These are phyloP conservation scores for Scaptomyza reducta DNA, from an alignment of 2,888 invertebrate species.

Conservation along the genomic window DNA sequence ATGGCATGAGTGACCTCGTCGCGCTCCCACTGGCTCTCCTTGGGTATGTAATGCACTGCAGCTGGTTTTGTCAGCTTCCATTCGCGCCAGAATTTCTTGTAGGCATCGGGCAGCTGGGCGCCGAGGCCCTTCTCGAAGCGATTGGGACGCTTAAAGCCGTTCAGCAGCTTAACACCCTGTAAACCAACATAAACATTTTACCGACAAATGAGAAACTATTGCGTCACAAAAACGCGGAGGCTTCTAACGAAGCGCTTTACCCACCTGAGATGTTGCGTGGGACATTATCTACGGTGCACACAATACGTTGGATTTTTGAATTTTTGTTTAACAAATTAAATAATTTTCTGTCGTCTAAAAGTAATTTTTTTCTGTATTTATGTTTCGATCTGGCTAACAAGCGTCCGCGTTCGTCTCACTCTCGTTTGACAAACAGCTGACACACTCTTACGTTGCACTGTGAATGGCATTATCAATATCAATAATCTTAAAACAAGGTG, in stretches of 20 bases:
- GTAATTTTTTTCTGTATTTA: constrained; percentile 19
- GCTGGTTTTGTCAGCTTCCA: constrained; percentile 89
- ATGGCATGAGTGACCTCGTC: constrained; percentile 90
- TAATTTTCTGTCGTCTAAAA: constrained; percentile 3
- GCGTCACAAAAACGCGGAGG: constrained; percentile 75
- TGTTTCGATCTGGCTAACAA: constrained; percentile 43
- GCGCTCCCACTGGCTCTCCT: constrained; percentile 89
- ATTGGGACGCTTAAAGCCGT: constrained; percentile 85
- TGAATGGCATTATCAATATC: constrained; percentile 22
- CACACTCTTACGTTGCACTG: constrained; percentile 8
- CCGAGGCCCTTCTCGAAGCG: constrained; percentile 89
- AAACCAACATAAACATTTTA: constrained; percentile 1
- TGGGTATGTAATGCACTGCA: constrained; percentile 89
- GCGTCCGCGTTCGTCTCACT: constrained; percentile 41
- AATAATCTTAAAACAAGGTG: constrained; percentile 7
- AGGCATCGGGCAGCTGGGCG: constrained; percentile 90
- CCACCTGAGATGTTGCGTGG: constrained; percentile 82
- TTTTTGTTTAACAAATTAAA: constrained; percentile 9
- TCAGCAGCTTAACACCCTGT: constrained; percentile 80
- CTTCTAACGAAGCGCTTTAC: constrained; percentile 11
- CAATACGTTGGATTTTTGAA: background rate
- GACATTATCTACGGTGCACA: constrained; percentile 69
- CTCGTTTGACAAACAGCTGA: constrained; percentile 57
- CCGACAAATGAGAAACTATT: constrained; percentile 57
- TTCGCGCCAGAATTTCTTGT: constrained; percentile 94